Conservation (phyloP, 2,888 invertebrate species). For the Callyntrura guangdongensis region DNA sequence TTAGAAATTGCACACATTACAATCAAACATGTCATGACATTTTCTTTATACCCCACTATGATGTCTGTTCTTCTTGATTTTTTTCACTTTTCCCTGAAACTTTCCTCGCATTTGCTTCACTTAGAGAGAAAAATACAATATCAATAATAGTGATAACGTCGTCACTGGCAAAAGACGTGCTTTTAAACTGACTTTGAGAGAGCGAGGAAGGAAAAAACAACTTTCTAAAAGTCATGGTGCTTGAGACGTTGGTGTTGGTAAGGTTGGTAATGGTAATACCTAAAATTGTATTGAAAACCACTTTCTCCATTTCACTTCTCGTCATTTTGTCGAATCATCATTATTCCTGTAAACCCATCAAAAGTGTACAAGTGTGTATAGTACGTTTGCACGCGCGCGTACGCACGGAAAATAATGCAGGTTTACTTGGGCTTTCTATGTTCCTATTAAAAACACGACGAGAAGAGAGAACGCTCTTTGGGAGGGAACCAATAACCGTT, state of each 20-base stretch:
- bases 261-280: slow-evolving; percentile 2
- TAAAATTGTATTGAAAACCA: slow-evolving; percentile 65
- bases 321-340: slow-evolving; percentile 76
- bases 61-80: not conserved
- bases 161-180: not conserved
- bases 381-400: not conserved
- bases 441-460: slow-evolving; percentile 60
- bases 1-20: slow-evolving; percentile 45
- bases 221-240: not conserved
- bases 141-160: slow-evolving; percentile 43
- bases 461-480: slow-evolving; percentile 38
- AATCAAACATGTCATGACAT: slow-evolving; percentile 23
- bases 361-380: not conserved
- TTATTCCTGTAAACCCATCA: slow-evolving; percentile 66
- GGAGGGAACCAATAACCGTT: slow-evolving; percentile 74
- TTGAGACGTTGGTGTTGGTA: slow-evolving; percentile 6
- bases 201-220: slow-evolving; percentile 2
- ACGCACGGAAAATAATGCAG: not conserved
- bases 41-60: not conserved
- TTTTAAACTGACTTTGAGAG: not conserved
- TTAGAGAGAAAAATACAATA: slow-evolving; percentile 25
- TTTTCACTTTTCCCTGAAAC: not conserved
- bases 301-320: slow-evolving; percentile 68
- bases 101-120: slow-evolving; percentile 22
- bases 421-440: not conserved